A percentile compares a stretch with the other conserved stretches of the same genome.
Evolutionary conservation across 2,113 vertebrate genomes (phyloP).

Genomic region (Synodontis membranacea): DNA sequence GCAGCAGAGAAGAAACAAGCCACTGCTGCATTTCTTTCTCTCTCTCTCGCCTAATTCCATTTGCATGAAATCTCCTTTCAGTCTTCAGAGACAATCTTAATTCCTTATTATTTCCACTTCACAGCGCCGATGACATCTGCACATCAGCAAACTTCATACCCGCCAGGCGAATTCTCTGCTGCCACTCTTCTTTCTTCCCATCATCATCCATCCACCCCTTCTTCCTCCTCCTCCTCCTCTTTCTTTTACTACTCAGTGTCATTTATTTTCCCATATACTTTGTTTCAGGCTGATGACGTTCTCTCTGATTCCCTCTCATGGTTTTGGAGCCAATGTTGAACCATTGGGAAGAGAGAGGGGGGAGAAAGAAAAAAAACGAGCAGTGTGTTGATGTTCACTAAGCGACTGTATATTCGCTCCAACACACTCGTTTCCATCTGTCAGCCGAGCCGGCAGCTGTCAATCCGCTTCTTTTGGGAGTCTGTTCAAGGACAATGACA

Average conservation of each 20-base stretch:
- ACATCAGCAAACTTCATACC: constrained; percentile 73
- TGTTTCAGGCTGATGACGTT: neutral
- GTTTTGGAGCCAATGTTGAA: constrained; percentile 14
- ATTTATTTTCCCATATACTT: neutral
- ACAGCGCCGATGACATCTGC: constrained; percentile 72
- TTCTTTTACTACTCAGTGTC: neutral
- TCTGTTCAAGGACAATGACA: constrained; percentile 42
- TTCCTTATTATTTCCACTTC: constrained; percentile 78
- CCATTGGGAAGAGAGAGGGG: constrained; percentile 10
- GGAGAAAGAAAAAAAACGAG: neutral
- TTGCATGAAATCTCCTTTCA: constrained; percentile 76
- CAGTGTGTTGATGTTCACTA: constrained; percentile 26
- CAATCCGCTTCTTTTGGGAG: constrained; percentile 46
- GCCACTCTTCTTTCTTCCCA: constrained; percentile 7
- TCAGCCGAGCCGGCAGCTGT: constrained; percentile 45
- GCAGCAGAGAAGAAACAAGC: neutral
- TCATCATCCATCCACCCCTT: constrained; percentile 3
- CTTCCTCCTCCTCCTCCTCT: neutral
- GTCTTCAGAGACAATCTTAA: constrained; percentile 77
- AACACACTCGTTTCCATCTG: constrained; percentile 46
- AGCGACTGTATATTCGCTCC: constrained; percentile 31
- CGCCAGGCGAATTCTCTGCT: constrained; percentile 61
- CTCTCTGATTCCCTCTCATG: constrained; percentile 1
- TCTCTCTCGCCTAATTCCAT: constrained; percentile 68
- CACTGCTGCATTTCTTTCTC: constrained; percentile 16